Conservation (phyloP, 2,888 invertebrate genomes). For the Eupithecia insigniata region DNA sequence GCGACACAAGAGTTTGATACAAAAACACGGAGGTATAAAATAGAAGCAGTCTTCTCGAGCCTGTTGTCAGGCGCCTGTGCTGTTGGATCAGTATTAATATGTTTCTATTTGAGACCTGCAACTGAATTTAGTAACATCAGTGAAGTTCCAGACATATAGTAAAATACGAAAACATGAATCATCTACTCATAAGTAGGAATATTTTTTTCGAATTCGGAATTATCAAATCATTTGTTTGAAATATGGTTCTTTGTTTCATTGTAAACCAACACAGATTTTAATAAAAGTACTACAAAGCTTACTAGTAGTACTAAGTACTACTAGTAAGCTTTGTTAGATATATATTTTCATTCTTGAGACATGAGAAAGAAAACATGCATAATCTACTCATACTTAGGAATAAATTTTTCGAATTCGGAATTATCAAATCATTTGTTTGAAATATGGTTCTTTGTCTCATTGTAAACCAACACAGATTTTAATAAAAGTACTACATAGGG, state of each 20-base stretch:
- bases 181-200: too few species aligned
- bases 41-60: neutral
- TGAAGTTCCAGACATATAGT: too few species aligned
- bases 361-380: too few species aligned
- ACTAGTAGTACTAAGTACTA: too few species aligned
- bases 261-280: neutral
- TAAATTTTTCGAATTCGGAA: neutral
- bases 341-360: too few species aligned
- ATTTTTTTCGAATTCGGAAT: neutral
- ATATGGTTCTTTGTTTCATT: neutral
- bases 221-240: neutral
- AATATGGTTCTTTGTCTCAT: neutral
- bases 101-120: neutral
- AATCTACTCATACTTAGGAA: too few species aligned
- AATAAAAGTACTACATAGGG: neutral
- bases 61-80: neutral
- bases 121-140: too few species aligned
- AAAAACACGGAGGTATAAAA: neutral
- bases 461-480: neutral
- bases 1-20: neutral
- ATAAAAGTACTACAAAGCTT: neutral
- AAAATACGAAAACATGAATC: too few species aligned
- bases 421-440: neutral
- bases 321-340: neutral
- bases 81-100: neutral